phyloP scores from a whole-genome alignment of 2,113 vertebrate species.

The Gallinago media region DNA sequence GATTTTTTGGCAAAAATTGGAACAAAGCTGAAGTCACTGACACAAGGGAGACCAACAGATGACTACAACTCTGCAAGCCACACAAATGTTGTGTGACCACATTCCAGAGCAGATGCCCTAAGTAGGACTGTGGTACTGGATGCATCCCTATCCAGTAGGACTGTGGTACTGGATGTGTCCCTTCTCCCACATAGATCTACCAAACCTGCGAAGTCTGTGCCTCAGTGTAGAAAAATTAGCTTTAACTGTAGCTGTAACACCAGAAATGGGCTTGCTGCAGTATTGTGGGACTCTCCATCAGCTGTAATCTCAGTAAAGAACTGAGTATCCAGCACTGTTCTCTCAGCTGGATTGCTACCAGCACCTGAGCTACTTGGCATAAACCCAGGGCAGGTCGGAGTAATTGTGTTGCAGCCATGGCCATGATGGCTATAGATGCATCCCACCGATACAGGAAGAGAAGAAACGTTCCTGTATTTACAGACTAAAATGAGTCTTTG shows the following conservation, averaged over 20 bases:
- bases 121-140: neutral
- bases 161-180: neutral
- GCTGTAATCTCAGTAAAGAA: neutral
- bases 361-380: neutral
- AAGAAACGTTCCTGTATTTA: neutral
- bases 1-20: neutral
- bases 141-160: neutral
- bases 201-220: fast-evolving
- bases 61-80: neutral
- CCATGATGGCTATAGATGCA: neutral
- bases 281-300: neutral
- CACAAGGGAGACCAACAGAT: neutral
- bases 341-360: neutral
- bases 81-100: fast-evolving
- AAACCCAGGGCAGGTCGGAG: neutral
- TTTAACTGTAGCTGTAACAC: neutral
- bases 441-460: neutral
- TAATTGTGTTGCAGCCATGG: fast-evolving
- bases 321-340: neutral
- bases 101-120: neutral
- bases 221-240: neutral
- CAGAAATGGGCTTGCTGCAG: neutral
- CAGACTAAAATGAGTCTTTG: neutral
- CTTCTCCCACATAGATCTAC: neutral
- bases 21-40: neutral